Evolutionary conservation across 2,888 invertebrate species (phyloP).

Genomic region (Tholera decimalis): DNA sequence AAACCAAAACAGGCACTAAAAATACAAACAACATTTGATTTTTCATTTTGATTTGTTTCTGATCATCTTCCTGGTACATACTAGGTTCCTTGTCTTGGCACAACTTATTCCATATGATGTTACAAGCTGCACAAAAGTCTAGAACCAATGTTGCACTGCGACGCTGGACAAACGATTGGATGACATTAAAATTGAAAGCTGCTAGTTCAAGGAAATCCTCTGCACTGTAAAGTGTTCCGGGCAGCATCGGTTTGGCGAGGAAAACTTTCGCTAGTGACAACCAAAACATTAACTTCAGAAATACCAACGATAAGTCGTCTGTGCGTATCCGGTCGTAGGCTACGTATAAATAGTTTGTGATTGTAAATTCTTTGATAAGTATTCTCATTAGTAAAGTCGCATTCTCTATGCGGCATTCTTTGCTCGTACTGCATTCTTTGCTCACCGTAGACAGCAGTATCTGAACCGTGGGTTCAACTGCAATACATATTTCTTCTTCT

Average conservation of each 20-base stretch:
- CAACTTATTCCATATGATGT: slow-evolving; percentile 76
- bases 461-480: slow-evolving; percentile 91
- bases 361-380: slow-evolving; percentile 77
- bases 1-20: slow-evolving; percentile 92
- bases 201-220: slow-evolving; percentile 80
- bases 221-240: slow-evolving; percentile 77
- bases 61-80: slow-evolving; percentile 64
- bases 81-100: slow-evolving; percentile 72
- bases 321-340: slow-evolving; percentile 83
- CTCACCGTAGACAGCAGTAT: slow-evolving; percentile 91
- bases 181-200: slow-evolving; percentile 79
- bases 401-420: slow-evolving; percentile 84
- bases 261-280: slow-evolving; percentile 83
- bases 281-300: slow-evolving; percentile 88
- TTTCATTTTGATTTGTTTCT: slow-evolving; percentile 83
- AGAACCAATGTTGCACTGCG: slow-evolving; percentile 75
- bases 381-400: slow-evolving; percentile 75
- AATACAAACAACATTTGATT: slow-evolving; percentile 92
- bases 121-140: slow-evolving; percentile 81
- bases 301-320: slow-evolving; percentile 83
- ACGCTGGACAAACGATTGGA: slow-evolving; percentile 76
- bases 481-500: slow-evolving; percentile 88
- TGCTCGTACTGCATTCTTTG: slow-evolving; percentile 86
- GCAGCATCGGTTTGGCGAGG: slow-evolving; percentile 74
- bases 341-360: slow-evolving; percentile 80